Evolutionary conservation across 1,140 invertebrate genomes (phyloP), one percentile per base, ranked within the genome.

Genomic region (Drosophila equinoxialis): DNA sequence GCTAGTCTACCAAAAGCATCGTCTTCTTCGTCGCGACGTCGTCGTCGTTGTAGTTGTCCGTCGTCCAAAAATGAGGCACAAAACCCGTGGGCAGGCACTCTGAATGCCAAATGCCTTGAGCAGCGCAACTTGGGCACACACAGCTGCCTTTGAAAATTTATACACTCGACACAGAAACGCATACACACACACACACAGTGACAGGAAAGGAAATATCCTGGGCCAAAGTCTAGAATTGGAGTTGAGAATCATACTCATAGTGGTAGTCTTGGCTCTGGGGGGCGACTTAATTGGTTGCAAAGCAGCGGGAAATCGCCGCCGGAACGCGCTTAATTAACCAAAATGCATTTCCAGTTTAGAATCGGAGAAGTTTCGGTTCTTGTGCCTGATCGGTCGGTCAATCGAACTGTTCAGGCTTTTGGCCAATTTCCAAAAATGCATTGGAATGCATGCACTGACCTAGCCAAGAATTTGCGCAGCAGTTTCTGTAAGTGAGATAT

Each of bases 271-370:
- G 51, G 17, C 8, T 63, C 64, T 67, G 65, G 82, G 82, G 81
- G 72, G 71, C 79, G 33, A 76, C 83, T 83, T 86, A 86, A 86
- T 86, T 86, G 83, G 83, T 87, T 86, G 84, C 76, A 63, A 86
- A 87, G 83, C 83, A 86, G 83, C 83, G 83, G 83, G 83, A 86
- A 86, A 86, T 86, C 83, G 79, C 71, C 76, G 83, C 73, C 83
- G 79, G 79, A 87, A 86, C 83, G 83, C 83, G 83, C 70, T 83
- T 86, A 87, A 86, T 86, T 86, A 86, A 83, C 83, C 84, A 83
- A 86, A 86, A 87, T 87, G 83, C 83, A 86, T 89, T 86, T 87
- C 73, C 8, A 76, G 79, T 60, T 70, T 77, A 63, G 48, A 77
- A 76, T 76, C 66, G 55, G 54, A 76, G 75, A 64, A 73, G 75